Conservation (phyloP, 2,888 invertebrate genomes). For the Tachina lurida region DNA sequence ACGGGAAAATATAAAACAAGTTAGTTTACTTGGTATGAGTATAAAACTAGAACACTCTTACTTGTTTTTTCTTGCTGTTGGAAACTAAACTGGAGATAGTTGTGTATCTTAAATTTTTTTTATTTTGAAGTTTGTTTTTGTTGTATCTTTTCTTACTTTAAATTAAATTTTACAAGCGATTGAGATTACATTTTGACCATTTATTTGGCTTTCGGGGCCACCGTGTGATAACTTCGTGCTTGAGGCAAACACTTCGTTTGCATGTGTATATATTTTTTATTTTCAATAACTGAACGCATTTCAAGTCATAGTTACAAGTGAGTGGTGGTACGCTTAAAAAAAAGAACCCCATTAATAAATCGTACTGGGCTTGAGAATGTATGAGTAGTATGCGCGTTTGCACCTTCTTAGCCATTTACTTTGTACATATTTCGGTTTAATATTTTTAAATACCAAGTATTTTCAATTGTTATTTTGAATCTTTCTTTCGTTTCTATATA, state of each 20-base stretch:
- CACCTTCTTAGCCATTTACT: conserved; percentile 55
- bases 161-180: no score
- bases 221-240: not conserved
- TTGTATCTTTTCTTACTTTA: no score
- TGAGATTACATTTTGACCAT: not conserved
- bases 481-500: conserved; percentile 36
- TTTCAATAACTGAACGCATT: conserved; percentile 59
- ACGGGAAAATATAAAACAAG: no score
- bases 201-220: not conserved
- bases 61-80: no score
- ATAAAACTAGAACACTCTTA: no score
- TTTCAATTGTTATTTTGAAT: conserved; percentile 66
- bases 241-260: conserved; percentile 12
- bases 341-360: conserved; percentile 57
- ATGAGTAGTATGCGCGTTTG: conserved; percentile 45
- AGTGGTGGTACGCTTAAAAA: conserved; percentile 39
- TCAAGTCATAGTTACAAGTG: conserved; percentile 52
- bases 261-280: not conserved
- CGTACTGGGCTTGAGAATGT: conserved; percentile 38
- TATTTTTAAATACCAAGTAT: conserved; percentile 66
- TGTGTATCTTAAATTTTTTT: no score
- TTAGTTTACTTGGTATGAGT: no score
- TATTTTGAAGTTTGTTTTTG: no score
- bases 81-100: no score
- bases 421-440: conserved; percentile 45